These are phyloP conservation scores for Melanogrammus aeglefinus DNA, from an alignment of 2,797 vertebrate genomes.

Conservation along the genomic window DNA sequence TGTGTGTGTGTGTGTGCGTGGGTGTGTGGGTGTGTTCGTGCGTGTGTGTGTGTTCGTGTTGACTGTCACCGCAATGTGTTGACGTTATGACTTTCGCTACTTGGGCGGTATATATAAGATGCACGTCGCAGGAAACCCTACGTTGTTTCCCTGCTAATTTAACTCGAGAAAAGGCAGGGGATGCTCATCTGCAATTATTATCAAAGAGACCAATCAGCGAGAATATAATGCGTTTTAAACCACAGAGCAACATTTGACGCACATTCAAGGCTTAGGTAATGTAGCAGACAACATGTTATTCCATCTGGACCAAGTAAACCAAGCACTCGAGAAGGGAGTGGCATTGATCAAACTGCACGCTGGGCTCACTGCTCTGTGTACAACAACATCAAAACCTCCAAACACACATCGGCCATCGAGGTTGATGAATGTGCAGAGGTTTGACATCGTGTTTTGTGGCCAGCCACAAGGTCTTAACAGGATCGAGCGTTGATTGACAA, in stretches of 20 bases:
- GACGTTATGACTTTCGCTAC: background rate
- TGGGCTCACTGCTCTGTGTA: conserved; percentile 24
- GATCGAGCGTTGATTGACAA: conserved; percentile 42
- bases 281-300: background rate
- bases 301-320: background rate
- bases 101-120: background rate
- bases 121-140: background rate
- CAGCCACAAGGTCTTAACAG: conserved; percentile 48
- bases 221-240: background rate
- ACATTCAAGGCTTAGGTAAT: background rate
- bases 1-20: no score
- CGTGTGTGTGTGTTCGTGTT: background rate
- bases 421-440: conserved; percentile 26
- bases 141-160: background rate
- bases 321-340: background rate
- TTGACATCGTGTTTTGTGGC: conserved; percentile 53
- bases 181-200: background rate
- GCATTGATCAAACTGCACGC: background rate
- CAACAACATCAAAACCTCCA: conserved; percentile 54
- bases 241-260: background rate
- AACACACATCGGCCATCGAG: conserved; percentile 54
- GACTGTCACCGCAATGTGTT: background rate
- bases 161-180: background rate
- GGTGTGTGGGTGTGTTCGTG: background rate
- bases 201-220: background rate